Evolutionary conservation across 2,797 vertebrate genomes (phyloP), one percentile per base, ranked within the genome.

Genomic region (Epinephelus awoara): DNA sequence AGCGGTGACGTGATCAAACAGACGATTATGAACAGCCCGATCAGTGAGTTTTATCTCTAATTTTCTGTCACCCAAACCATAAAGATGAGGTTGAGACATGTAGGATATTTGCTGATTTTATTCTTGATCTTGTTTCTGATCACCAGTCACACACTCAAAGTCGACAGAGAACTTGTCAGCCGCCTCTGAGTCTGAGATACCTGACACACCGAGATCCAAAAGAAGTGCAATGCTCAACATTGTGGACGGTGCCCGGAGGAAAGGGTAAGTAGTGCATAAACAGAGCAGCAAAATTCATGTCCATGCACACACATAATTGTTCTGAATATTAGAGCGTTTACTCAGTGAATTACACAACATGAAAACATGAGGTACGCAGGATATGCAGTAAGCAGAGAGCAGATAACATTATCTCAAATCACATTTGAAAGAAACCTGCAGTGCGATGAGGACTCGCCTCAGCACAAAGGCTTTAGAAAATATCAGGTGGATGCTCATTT

Each of bases 1-100:
- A 95, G 97, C 91, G 95, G 95, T 0, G 98, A 99, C 56, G 90
- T 98, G 81, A 92, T 99, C 88, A 97, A 97, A 82, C 94, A 96
- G 62, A 98, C 97, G 17, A 97, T 99, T 86, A 91, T 98, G 73
- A 96, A 85, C 86, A 97, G 93, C 90, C 94, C 90, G 7, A 80
- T 90, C 91, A 95, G 97, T 98, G 93, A 96, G 88, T 82, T 44
- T 8, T 19, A 42, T 54, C 17, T 0, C n/a, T 23, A n/a, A 27
- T 49, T 42, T 46, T 34, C 62, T 25, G n/a, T 19, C 38, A 46
- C n/a, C 19, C 25, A 56, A 67, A 25, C 55, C 10, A 4, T 14
- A 29, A 42, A 4, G 12, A 51, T 17, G 6, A 40, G 17, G 18
- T 77, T 34, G 42, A 66, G 21, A 17, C 23, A 25, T n/a, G 34